phyloP scores from a whole-genome alignment of 2,797 vertebrate genomes.

The Pempheris klunzingeri region DNA sequence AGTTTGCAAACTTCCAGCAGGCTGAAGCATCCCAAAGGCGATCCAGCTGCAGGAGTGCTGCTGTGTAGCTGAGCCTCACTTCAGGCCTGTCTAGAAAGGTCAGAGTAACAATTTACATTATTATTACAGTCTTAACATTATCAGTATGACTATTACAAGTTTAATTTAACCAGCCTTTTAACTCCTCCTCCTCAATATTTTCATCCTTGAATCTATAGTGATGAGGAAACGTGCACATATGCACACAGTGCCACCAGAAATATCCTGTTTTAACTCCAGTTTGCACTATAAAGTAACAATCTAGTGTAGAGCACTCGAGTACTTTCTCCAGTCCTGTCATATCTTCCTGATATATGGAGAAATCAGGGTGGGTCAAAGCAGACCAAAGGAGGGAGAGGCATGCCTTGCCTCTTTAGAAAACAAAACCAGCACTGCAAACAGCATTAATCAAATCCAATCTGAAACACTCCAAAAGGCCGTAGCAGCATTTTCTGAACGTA shows the following conservation, averaged over 20 bases:
- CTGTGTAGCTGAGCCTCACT: not conserved
- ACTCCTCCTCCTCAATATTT: not conserved
- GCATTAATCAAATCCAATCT: slow-evolving; percentile 35
- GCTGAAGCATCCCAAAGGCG: not conserved
- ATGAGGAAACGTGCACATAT: not conserved
- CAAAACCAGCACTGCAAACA: slow-evolving; percentile 54
- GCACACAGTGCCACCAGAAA: not conserved
- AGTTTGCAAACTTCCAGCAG: not conserved
- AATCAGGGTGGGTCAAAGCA: slow-evolving; percentile 53
- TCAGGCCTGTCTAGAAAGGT: not conserved
- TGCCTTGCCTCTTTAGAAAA: slow-evolving; percentile 63
- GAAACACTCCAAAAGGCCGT: slow-evolving; percentile 10
- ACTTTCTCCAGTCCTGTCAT: slow-evolving; percentile 27
- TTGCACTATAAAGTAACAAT: not conserved
- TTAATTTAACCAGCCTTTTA: not conserved
- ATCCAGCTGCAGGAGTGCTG: not conserved
- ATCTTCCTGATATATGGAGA: slow-evolving; percentile 33
- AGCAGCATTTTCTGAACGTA: slow-evolving; percentile 24
- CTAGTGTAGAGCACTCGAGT: slow-evolving; percentile 10
- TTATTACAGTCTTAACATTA: not conserved
- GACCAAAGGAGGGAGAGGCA: slow-evolving; percentile 50
- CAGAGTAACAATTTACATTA: not conserved
- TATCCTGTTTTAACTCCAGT: not conserved
- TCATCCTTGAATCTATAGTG: not conserved
- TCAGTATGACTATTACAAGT: too few species aligned